phyloP scores from a whole-genome alignment of 2,888 invertebrate species.

The Eurois occulta region DNA sequence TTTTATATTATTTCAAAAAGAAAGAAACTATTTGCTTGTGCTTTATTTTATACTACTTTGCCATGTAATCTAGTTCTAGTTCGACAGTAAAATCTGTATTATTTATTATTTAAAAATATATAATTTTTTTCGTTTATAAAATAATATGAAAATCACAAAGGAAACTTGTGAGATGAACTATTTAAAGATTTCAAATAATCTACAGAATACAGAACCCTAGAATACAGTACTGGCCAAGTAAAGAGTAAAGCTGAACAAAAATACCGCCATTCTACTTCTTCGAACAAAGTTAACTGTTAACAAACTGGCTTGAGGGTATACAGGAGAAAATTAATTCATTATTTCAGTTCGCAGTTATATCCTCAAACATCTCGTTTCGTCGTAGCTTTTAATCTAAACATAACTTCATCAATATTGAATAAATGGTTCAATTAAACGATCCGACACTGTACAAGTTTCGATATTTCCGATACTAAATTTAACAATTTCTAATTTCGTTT shows the following conservation, averaged over 20 bases:
- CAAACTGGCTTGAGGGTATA: conserved; percentile 33
- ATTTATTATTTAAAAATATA: too few species aligned
- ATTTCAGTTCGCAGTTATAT: conserved; percentile 40
- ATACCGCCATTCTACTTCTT: conserved; percentile 7
- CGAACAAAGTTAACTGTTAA: conserved; percentile 24
- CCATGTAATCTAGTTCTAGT: too few species aligned
- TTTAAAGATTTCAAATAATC: background rate
- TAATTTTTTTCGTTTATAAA: background rate
- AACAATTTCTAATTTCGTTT: conserved; percentile 40
- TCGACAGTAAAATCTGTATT: too few species aligned
- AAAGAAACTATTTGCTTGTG: too few species aligned
- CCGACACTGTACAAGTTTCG: conserved; percentile 19
- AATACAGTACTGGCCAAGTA: conserved; percentile 1
- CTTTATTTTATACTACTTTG: too few species aligned
- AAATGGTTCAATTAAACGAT: conserved; percentile 41
- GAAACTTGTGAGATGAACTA: background rate
- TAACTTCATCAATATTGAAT: conserved; percentile 66
- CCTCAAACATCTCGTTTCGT: conserved; percentile 34
- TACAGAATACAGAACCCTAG: background rate
- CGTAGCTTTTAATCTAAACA: conserved; percentile 56
- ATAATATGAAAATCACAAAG: background rate
- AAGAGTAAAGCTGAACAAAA: conserved; percentile 10
- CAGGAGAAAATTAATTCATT: conserved; percentile 52
- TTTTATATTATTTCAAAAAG: background rate
- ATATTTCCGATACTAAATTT: conserved; percentile 25